These are phyloP conservation scores for Caligus rogercresseyi DNA, from an alignment of 1,140 invertebrate genomes.

Conservation along the genomic window DNA sequence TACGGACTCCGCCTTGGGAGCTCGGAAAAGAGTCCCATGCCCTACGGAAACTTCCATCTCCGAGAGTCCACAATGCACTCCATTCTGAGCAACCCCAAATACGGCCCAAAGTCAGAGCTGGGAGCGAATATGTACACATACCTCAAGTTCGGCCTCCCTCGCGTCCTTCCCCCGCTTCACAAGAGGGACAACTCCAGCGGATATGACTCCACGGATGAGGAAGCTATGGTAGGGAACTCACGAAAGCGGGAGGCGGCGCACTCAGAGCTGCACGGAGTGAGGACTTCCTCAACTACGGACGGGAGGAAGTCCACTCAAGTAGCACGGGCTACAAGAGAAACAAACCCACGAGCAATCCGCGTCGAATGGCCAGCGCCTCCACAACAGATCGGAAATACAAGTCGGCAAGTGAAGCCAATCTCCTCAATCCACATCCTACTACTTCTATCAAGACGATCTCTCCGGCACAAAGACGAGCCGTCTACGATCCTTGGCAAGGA, in stretches of 20 bases:
- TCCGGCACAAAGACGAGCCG: neutral
- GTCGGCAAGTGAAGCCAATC: neutral
- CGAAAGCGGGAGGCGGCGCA: neutral
- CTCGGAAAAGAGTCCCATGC: conserved; percentile 67
- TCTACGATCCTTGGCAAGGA: neutral
- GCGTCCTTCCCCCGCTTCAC: conserved; percentile 55
- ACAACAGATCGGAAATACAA: neutral
- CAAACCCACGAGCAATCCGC: neutral
- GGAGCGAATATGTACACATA: conserved; percentile 77
- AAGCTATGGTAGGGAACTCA: conserved; percentile 23
- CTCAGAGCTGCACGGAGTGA: neutral
- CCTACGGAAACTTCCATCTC: conserved; percentile 80
- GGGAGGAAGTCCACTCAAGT: neutral
- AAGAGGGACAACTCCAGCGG: conserved; percentile 51
- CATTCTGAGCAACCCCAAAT: conserved; percentile 54
- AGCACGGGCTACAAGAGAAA: neutral
- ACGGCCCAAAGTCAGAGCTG: conserved; percentile 50
- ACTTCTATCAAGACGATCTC: neutral
- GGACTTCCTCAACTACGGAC: conserved; percentile 3
- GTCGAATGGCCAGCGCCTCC: neutral
- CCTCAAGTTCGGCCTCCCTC: conserved; percentile 72
- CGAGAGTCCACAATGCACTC: conserved; percentile 80
- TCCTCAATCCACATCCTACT: neutral
- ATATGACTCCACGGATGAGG: conserved; percentile 58
- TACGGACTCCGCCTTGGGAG: conserved; percentile 73